phyloP scores from a whole-genome alignment of 2,888 invertebrate species.

The Heterodera filipjevi region DNA sequence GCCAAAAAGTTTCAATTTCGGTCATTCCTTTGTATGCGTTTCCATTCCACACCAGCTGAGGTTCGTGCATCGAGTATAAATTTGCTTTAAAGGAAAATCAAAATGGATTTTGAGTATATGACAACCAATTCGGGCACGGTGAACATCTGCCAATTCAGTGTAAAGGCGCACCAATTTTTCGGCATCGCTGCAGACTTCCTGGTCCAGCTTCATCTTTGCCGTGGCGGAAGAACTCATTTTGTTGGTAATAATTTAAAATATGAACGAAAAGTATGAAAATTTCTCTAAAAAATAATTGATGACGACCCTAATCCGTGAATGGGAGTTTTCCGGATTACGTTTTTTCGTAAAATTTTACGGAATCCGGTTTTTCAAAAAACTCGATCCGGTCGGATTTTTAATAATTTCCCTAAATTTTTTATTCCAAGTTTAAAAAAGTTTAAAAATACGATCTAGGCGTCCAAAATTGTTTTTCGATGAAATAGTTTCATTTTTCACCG shows the following conservation, averaged over 20 bases:
- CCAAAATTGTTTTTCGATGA: no score
- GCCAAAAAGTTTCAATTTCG: conserved; percentile 37
- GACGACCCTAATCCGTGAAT: no score
- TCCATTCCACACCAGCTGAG: conserved; percentile 42
- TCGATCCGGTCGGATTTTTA: no score
- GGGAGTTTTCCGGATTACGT: no score
- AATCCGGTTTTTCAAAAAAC: no score
- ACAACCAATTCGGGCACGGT: conserved; percentile 20
- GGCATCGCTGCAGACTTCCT: conserved; percentile 34
- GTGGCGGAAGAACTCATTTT: conserved; percentile 31
- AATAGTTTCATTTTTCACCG: no score
- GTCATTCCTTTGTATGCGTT: conserved; percentile 35
- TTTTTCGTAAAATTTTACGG: no score
- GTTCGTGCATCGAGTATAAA: conserved; percentile 22
- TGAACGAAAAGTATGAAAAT: no score
- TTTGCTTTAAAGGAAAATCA: background rate
- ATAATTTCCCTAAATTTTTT: no score
- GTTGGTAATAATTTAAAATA: background rate
- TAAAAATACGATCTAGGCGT: no score
- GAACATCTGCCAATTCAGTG: conserved; percentile 34
- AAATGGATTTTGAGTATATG: background rate
- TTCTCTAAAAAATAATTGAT: no score
- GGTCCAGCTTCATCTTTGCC: conserved; percentile 27
- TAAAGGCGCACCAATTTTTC: conserved; percentile 32
- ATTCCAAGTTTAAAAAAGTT: no score